A percentile compares a stretch with the other conserved stretches of the same genome.
Conservation (phyloP, 2,797 vertebrate species). For the Bovichtus variegatus region DNA sequence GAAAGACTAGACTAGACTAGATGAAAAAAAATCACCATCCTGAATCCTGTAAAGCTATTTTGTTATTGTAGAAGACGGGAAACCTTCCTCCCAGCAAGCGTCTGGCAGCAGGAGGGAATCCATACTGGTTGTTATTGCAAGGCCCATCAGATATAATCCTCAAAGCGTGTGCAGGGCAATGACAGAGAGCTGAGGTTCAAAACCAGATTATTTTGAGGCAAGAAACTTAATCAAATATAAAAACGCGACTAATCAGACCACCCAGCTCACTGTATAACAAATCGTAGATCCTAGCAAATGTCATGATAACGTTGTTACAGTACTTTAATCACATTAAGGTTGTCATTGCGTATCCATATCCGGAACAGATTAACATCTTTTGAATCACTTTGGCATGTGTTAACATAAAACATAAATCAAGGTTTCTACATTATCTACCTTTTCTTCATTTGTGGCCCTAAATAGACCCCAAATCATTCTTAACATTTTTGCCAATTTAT, state of each 20-base stretch:
- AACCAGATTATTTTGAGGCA: background rate
- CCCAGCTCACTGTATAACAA: background rate
- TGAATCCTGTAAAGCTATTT: slow-evolving; percentile 7
- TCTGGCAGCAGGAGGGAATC: slow-evolving; percentile 11
- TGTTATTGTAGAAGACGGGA: background rate
- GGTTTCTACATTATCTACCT: background rate
- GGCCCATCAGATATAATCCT: background rate
- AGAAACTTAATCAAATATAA: background rate
- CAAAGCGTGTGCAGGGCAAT: background rate
- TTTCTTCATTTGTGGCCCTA: background rate
- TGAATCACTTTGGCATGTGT: background rate
- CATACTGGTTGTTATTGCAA: slow-evolving; percentile 5
- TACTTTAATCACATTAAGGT: background rate
- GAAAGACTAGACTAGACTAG: background rate
- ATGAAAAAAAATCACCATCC: slow-evolving; percentile 1
- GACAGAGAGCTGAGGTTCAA: background rate
- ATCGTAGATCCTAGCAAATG: background rate
- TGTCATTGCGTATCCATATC: background rate
- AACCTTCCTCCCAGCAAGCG: background rate
- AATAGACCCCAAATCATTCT: background rate
- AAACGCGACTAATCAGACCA: background rate
- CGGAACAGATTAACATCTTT: background rate
- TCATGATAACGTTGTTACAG: background rate
- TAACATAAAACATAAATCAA: background rate
- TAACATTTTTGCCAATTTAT: background rate